Evolutionary conservation across 2,888 invertebrate species (phyloP).

Genomic region (Flexamia atlantica): DNA sequence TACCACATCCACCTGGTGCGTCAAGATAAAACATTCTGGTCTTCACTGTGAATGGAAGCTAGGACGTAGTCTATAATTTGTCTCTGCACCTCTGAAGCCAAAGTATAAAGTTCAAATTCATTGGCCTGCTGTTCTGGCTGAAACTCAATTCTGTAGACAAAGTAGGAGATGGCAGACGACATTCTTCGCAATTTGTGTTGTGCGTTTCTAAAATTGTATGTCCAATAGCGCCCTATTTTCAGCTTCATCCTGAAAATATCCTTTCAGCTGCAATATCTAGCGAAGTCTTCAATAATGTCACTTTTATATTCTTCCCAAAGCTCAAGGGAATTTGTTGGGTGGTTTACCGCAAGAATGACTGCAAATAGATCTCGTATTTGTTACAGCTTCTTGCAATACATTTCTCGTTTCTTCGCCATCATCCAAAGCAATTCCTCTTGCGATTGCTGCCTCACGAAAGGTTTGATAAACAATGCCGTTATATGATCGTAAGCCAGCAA

Average conservation of each 20-base stretch:
- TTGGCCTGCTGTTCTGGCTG: slow-evolving; percentile 37
- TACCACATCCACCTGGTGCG: slow-evolving; percentile 19
- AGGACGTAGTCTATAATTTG: neutral
- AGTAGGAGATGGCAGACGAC: slow-evolving; percentile 33
- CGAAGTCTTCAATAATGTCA: slow-evolving; percentile 9
- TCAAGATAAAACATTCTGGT: too few species aligned
- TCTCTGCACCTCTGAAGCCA: slow-evolving; percentile 21
- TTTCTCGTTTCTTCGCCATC: slow-evolving; percentile 29
- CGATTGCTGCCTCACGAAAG: neutral
- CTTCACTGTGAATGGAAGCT: slow-evolving; percentile 14
- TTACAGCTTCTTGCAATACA: slow-evolving; percentile 33
- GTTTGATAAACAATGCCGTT: too few species aligned
- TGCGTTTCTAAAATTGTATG: slow-evolving; percentile 5
- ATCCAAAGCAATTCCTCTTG: slow-evolving; percentile 30
- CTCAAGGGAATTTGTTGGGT: slow-evolving; percentile 29
- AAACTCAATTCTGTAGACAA: slow-evolving; percentile 12
- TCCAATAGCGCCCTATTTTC: too few species aligned
- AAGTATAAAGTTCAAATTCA: slow-evolving; percentile 25
- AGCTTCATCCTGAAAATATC: slow-evolving; percentile 17
- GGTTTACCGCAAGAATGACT: slow-evolving; percentile 25
- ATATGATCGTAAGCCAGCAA: too few species aligned
- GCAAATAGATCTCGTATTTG: slow-evolving; percentile 31
- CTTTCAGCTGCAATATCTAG: slow-evolving; percentile 9
- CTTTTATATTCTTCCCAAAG: slow-evolving; percentile 32
- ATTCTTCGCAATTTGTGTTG: slow-evolving; percentile 25